Conservation (phyloP, 2,113 vertebrate genomes). For the Ailuropoda melanoleuca region DNA sequence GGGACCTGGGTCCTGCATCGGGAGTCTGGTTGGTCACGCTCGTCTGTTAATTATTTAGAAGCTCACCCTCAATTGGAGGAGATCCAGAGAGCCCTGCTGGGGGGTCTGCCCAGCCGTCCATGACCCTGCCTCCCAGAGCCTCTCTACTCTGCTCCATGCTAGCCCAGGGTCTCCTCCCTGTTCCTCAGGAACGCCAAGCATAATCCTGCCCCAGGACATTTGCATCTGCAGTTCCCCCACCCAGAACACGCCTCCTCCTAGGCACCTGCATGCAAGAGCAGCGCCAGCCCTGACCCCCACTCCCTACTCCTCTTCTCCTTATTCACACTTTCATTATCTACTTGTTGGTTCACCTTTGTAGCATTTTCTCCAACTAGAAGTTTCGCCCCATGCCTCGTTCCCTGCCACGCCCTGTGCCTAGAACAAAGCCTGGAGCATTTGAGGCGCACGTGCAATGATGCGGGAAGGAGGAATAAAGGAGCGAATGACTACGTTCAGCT, state of each 20-base stretch:
- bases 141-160: background rate
- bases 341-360: rapidly evolving
- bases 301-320: background rate
- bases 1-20: background rate
- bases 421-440: background rate
- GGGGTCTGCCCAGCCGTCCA: background rate
- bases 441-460: rapidly evolving
- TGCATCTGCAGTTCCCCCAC: background rate
- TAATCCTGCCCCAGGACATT: background rate
- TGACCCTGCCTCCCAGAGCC: background rate
- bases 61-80: background rate
- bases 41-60: background rate
- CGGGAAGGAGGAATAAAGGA: rapidly evolving
- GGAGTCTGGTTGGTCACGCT: background rate
- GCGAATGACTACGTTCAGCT: rapidly evolving
- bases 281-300: background rate
- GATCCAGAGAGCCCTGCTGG: background rate
- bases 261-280: background rate
- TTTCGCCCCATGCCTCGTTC: rapidly evolving
- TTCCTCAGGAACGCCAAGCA: background rate
- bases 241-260: too few species aligned
- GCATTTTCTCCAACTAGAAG: background rate
- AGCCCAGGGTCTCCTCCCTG: background rate
- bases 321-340: background rate
- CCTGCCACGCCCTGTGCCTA: rapidly evolving